These are phyloP conservation scores for Mechanitis mazaeus DNA, from an alignment of 2,888 invertebrate species.

Conservation along the genomic window DNA sequence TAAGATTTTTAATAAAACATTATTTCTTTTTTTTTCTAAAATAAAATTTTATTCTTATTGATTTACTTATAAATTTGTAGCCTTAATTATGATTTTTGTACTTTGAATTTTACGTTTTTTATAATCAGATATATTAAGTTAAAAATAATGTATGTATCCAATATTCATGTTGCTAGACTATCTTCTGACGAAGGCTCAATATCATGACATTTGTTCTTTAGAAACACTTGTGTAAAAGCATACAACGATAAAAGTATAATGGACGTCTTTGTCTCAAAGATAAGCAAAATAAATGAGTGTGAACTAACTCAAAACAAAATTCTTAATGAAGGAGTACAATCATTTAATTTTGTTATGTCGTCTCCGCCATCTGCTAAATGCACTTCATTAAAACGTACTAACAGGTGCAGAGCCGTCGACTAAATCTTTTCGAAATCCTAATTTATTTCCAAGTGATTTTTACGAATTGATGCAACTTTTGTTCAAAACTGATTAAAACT, in stretches of 20 bases:
- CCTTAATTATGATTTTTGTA: no score
- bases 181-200: no score
- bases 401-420: constrained; percentile 37
- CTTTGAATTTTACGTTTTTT: no score
- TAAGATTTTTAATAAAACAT: no score
- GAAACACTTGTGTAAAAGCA: not conserved
- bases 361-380: constrained; percentile 56
- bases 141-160: no score
- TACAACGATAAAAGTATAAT: not conserved
- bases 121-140: no score
- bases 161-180: no score
- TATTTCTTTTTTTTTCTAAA: no score
- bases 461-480: constrained; percentile 21
- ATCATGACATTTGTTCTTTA: no score
- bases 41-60: no score
- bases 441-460: constrained; percentile 34
- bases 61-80: no score
- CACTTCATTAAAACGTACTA: constrained; percentile 64
- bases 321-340: constrained; percentile 18
- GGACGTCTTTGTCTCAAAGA: not conserved
- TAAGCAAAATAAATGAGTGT: not conserved
- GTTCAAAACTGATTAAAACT: constrained; percentile 36
- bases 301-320: not conserved
- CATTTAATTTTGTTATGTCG: constrained; percentile 57
- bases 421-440: constrained; percentile 44